These are phyloP conservation scores for Falco biarmicus DNA, from an alignment of 2,797 vertebrate genomes.

Conservation along the genomic window DNA sequence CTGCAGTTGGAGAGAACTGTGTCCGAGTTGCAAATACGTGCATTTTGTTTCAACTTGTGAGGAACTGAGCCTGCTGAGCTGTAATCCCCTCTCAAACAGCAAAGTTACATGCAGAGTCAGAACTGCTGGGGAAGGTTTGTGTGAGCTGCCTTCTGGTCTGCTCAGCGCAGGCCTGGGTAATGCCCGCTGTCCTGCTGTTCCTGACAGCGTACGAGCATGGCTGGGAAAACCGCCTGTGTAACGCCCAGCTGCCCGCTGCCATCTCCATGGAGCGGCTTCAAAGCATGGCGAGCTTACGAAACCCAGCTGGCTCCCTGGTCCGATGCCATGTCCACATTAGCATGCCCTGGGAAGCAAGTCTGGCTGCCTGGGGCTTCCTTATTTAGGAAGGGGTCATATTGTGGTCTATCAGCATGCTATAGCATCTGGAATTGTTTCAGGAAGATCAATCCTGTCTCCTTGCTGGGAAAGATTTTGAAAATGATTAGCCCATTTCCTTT, in stretches of 20 bases:
- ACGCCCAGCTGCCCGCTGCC: background rate
- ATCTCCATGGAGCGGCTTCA: background rate
- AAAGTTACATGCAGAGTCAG: background rate
- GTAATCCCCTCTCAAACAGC: background rate
- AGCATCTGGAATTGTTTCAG: background rate
- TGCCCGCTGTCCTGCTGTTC: background rate
- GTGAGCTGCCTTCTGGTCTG: background rate
- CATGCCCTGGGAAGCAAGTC: background rate
- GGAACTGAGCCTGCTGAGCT: background rate
- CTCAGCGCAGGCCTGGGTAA: too few relatives aligned
- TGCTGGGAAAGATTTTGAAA: background rate
- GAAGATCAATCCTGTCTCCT: background rate
- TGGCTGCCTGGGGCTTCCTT: background rate
- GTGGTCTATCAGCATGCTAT: rapidly evolving
- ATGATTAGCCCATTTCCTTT: background rate
- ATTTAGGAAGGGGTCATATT: background rate
- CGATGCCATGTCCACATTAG: rapidly evolving
- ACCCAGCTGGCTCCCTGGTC: background rate
- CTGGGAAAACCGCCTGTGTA: background rate
- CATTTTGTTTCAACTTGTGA: background rate
- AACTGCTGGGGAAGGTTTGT: background rate
- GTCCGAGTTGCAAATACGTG: rapidly evolving
- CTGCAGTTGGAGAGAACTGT: rapidly evolving
- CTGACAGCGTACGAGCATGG: rapidly evolving
- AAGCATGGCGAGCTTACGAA: background rate